Evolutionary conservation across 2,888 invertebrate species (phyloP).

Genomic region (Tachystola acroxantha): DNA sequence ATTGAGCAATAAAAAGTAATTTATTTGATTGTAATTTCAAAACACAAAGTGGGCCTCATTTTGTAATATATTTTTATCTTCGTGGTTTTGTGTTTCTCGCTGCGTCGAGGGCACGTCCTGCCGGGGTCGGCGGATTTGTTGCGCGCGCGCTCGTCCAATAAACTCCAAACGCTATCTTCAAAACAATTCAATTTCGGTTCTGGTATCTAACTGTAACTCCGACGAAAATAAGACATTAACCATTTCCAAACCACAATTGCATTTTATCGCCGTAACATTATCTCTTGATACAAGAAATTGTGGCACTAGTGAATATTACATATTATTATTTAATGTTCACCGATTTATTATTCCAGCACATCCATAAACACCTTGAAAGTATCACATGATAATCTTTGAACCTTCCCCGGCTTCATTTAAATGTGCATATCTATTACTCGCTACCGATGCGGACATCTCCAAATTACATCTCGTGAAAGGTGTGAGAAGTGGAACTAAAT

Average conservation of each 20-base stretch:
- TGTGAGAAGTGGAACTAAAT: conserved; percentile 47
- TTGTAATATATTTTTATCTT: conserved; percentile 76
- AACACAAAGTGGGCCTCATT: conserved; percentile 76
- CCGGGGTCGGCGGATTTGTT: conserved; percentile 44
- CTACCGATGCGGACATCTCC: conserved; percentile 36
- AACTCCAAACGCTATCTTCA: conserved; percentile 47
- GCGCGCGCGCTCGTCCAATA: conserved; percentile 47
- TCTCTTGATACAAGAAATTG: conserved; percentile 11
- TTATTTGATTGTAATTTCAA: conserved; percentile 79
- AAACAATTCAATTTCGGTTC: conserved; percentile 55
- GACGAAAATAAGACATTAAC: conserved; percentile 57
- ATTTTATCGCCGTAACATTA: too few relatives aligned
- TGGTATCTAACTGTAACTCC: conserved; percentile 38
- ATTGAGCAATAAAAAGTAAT: conserved; percentile 79
- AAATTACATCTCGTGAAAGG: conserved; percentile 56
- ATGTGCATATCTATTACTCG: conserved; percentile 50
- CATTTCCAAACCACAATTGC: conserved; percentile 35
- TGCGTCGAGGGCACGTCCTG: conserved; percentile 59
- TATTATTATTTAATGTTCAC: not conserved
- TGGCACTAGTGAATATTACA: not conserved
- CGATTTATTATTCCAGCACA: conserved; percentile 2
- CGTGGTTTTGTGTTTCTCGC: conserved; percentile 73
- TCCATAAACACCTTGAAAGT: conserved; percentile 13
- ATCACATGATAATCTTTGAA: conserved; percentile 20
- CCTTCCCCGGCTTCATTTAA: conserved; percentile 40